A percentile compares a stretch with the other conserved stretches of the same genome.
phyloP scores from a whole-genome alignment of 2,888 invertebrate species.

The Amblyteles armatorius region DNA sequence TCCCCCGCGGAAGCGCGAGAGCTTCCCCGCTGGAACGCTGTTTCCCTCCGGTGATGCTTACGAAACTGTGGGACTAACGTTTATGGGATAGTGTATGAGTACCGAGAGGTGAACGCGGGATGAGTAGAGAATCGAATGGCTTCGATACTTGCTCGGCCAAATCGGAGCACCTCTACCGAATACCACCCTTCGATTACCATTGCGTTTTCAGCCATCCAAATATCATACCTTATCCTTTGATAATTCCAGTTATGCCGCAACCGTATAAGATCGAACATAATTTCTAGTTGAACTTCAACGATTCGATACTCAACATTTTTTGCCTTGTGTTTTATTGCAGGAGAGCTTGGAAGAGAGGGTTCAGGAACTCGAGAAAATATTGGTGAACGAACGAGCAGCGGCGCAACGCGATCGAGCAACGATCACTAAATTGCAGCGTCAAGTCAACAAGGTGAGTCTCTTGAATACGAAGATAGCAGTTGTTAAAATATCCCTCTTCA shows the following conservation, averaged over 20 bases:
- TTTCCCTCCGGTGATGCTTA: constrained; percentile 32
- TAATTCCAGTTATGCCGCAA: constrained; percentile 43
- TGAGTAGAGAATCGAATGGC: constrained; percentile 35
- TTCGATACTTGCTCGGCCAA: constrained; percentile 44
- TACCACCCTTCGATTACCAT: constrained; percentile 48
- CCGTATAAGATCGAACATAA: not conserved
- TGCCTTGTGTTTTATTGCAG: constrained; percentile 70
- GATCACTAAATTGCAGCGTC: constrained; percentile 81
- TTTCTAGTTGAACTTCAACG: not conserved
- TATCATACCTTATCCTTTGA: constrained; percentile 20
- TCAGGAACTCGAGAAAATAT: constrained; percentile 78
- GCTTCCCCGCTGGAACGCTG: constrained; percentile 33
- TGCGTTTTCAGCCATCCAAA: constrained; percentile 37
- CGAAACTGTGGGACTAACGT: constrained; percentile 19
- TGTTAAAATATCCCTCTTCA: too few species aligned
- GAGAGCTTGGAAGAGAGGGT: constrained; percentile 80
- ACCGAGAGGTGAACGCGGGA: constrained; percentile 19
- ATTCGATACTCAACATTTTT: not conserved
- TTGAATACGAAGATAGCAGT: not conserved
- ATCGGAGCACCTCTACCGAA: constrained; percentile 6
- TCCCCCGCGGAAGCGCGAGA: constrained; percentile 37
- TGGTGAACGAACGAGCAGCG: constrained; percentile 79
- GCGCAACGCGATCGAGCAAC: constrained; percentile 81
- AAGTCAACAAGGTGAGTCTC: constrained; percentile 80
- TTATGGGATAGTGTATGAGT: constrained; percentile 5